Evolutionary conservation across 2,113 vertebrate genomes (phyloP), one percentile per base, ranked within the genome.

Genomic region (Falcunculus frontatus): DNA sequence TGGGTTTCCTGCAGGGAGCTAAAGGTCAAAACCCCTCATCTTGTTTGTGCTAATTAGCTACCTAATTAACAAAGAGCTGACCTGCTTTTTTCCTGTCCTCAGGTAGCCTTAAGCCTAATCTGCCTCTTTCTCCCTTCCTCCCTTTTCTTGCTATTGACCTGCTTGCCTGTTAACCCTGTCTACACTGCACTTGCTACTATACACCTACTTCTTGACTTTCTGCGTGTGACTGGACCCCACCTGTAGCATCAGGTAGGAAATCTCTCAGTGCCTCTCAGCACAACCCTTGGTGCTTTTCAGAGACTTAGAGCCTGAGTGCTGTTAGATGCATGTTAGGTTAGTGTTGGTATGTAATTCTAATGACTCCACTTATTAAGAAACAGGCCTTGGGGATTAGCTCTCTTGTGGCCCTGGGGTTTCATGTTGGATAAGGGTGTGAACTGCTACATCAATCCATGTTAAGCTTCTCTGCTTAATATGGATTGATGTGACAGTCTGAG

Each of bases 211-310:
- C 91, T 68, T 95, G 94, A 80, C 87, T 95, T 96, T 92, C 95
- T 96, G 76, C 95, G 19, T 97, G 81, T 97, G 96, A 90, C 89
- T 93, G 97, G 97, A 98, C 74, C 89, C 77, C 53, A 16, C 76
- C 84, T 91, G 17, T 98, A 98, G 98, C 98, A 98, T 84, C 98
- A 98, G 98, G 98, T 98, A 98, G 96, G 98, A 97, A 62, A 90
- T 59, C 16, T 79, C 78, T 81, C 44, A 30, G 47, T 95, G 78
- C 57, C 35, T 85, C 84, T 90, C 29, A 32, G 2, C 22, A 27
- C 41, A 49, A 11, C 42, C n/a, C 52, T 33, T 70, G 29, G 35
- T 41, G 56, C 52, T 70, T 47, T n/a, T 30, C 1, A 1, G 67
- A 85, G 72, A 20, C 30, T 57, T 29, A n/a, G 22, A 92, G 89